A percentile compares a stretch with the other conserved stretches of the same genome.
These are phyloP conservation scores for Drosophila paulistorum DNA, from an alignment of 1,140 invertebrate genomes.

Conservation along the genomic window DNA sequence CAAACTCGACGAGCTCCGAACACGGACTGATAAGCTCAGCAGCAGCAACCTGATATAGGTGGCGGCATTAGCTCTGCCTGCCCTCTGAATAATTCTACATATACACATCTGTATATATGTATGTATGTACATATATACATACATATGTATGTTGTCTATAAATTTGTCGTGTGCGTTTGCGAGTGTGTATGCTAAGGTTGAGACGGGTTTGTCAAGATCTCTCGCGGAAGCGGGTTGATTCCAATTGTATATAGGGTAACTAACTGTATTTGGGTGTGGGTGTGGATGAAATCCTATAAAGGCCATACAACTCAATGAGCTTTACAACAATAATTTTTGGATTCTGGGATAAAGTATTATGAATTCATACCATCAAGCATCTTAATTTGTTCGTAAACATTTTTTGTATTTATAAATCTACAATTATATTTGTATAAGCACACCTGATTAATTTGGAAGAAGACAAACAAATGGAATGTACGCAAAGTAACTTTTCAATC, in stretches of 20 bases:
- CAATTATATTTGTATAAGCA: neutral
- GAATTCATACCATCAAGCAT: neutral
- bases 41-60: conserved; percentile 31
- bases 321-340: neutral
- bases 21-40: conserved; percentile 57
- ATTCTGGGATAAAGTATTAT: neutral
- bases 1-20: conserved; percentile 38
- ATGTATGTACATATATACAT: too few relatives aligned
- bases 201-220: conserved; percentile 21
- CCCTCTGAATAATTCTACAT: neutral
- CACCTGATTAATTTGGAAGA: conserved; percentile 14
- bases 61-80: neutral
- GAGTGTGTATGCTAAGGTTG: conserved; percentile 8
- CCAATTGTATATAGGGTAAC: neutral
- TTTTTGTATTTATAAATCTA: neutral
- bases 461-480: neutral
- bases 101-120: conserved; percentile 6
- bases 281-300: neutral
- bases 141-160: conserved; percentile 7
- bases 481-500: conserved; percentile 5
- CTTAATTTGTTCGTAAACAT: neutral
- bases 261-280: neutral
- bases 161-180: neutral
- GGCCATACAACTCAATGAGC: neutral
- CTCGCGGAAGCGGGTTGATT: neutral